phyloP scores from a whole-genome alignment of 2,888 invertebrate genomes.

The Drosophila meridionalis region DNA sequence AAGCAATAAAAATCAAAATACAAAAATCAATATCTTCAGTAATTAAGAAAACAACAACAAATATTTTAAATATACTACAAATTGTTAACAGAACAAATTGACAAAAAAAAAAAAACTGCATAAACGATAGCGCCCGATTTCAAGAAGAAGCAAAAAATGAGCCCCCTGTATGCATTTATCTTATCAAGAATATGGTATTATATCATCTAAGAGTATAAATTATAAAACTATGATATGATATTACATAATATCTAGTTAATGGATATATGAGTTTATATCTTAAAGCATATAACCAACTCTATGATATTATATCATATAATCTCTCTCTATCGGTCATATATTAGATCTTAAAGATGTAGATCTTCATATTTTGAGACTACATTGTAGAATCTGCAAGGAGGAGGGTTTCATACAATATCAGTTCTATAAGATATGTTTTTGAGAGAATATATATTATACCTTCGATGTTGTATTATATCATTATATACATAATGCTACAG shows the following conservation, averaged over 20 bases:
- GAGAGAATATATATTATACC: not conserved
- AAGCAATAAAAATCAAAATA: conserved; percentile 43
- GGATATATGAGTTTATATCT: too few species aligned
- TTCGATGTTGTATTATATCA: not conserved
- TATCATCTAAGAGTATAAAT: not conserved
- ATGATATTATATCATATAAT: not conserved
- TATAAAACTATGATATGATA: not conserved
- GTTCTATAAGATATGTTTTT: not conserved
- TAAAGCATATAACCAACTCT: not conserved
- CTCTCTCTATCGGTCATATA: not conserved
- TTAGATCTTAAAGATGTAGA: too few species aligned
- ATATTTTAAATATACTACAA: conserved; percentile 18
- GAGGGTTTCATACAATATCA: not conserved
- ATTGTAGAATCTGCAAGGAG: too few species aligned
- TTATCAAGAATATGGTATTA: not conserved
- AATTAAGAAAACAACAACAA: conserved; percentile 9
- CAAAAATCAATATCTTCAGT: conserved; percentile 24
- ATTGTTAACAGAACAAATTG: conserved; percentile 4
- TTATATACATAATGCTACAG: too few species aligned
- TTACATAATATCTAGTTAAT: not conserved
- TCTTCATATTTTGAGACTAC: too few species aligned
- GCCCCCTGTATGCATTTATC: conserved; percentile 21
- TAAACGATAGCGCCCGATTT: conserved; percentile 42
- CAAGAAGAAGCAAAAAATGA: conserved; percentile 31
- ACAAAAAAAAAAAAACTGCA: not conserved